A percentile compares a stretch with the other conserved stretches of the same genome.
Evolutionary conservation across 1,140 invertebrate genomes (phyloP).

Genomic region (Eulimnadia texana): DNA sequence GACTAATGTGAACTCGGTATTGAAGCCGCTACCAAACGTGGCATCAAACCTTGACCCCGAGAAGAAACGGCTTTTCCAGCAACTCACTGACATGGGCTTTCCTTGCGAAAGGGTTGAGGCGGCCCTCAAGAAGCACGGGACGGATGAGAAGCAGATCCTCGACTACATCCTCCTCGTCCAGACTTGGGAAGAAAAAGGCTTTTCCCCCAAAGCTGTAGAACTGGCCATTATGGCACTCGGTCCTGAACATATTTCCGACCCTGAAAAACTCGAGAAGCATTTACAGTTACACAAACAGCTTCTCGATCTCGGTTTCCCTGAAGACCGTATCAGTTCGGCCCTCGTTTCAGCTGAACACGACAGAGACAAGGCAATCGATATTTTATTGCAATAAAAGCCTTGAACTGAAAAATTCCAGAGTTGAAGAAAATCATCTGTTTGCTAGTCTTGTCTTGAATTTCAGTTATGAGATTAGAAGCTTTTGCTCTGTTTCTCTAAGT

Average conservation of each 20-base stretch:
- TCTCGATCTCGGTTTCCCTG: slow-evolving; percentile 64
- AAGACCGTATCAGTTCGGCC: slow-evolving; percentile 54
- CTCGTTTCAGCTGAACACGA: slow-evolving; percentile 61
- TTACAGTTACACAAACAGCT: slow-evolving; percentile 46
- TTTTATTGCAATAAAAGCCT: slow-evolving; percentile 43
- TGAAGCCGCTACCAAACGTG: not conserved
- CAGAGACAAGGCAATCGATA: slow-evolving; percentile 70
- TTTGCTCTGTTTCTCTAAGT: not conserved
- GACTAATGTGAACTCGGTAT: not conserved
- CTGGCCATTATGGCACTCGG: not conserved
- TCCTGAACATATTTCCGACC: slow-evolving; percentile 32
- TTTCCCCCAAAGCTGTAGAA: slow-evolving; percentile 39
- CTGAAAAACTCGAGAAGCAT: slow-evolving; percentile 35
- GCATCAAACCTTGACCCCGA: not conserved
- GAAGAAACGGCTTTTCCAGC: slow-evolving; percentile 37
- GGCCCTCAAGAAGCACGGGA: slow-evolving; percentile 52
- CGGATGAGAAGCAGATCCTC: slow-evolving; percentile 58
- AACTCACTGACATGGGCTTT: slow-evolving; percentile 71
- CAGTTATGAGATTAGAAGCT: too few species aligned
- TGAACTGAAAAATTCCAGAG: too few species aligned
- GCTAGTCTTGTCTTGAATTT: too few species aligned
- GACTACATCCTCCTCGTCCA: slow-evolving; percentile 38
- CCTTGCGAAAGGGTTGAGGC: slow-evolving; percentile 54
- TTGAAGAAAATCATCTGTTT: too few species aligned
- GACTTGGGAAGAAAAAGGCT: slow-evolving; percentile 47